Evolutionary conservation across 2,888 invertebrate genomes (phyloP).

Genomic region (Caenorhabditis uteleia): DNA sequence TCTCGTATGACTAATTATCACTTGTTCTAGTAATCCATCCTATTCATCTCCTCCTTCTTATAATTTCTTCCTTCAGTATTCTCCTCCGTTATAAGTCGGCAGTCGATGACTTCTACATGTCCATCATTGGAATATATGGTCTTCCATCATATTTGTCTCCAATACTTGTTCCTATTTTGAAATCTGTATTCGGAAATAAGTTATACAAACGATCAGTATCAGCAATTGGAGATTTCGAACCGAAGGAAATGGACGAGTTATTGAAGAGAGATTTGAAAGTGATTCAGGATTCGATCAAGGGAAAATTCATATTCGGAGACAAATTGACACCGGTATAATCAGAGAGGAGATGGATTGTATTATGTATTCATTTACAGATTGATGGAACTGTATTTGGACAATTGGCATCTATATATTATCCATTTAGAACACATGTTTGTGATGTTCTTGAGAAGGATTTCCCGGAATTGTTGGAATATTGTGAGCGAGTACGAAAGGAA

Average conservation of each 20-base stretch:
- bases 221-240: slow-evolving; percentile 24
- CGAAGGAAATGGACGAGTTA: slow-evolving; percentile 23
- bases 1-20: slow-evolving; percentile 33
- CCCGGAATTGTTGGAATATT: slow-evolving; percentile 14
- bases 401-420: slow-evolving; percentile 54
- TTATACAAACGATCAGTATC: neutral
- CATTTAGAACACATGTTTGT: slow-evolving; percentile 10
- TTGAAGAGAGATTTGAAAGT: slow-evolving; percentile 82
- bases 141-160: too few species aligned
- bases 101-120: too few species aligned
- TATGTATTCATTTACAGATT: too few species aligned
- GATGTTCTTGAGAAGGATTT: slow-evolving; percentile 20
- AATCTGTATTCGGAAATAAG: too few species aligned
- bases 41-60: too few species aligned
- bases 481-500: slow-evolving; percentile 19
- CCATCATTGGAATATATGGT: too few species aligned
- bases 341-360: too few species aligned
- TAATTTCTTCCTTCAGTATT: too few species aligned
- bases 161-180: too few species aligned
- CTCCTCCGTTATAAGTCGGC: slow-evolving; percentile 21
- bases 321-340: slow-evolving; percentile 85
- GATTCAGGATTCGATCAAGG: slow-evolving; percentile 85
- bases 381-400: slow-evolving; percentile 65
- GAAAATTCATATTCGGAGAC: slow-evolving; percentile 93
- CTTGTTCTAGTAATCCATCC: slow-evolving; percentile 31